A percentile compares a stretch with the other conserved stretches of the same genome.
Conservation (phyloP, 2,113 vertebrate species). For the Uropsilus gracilis region DNA sequence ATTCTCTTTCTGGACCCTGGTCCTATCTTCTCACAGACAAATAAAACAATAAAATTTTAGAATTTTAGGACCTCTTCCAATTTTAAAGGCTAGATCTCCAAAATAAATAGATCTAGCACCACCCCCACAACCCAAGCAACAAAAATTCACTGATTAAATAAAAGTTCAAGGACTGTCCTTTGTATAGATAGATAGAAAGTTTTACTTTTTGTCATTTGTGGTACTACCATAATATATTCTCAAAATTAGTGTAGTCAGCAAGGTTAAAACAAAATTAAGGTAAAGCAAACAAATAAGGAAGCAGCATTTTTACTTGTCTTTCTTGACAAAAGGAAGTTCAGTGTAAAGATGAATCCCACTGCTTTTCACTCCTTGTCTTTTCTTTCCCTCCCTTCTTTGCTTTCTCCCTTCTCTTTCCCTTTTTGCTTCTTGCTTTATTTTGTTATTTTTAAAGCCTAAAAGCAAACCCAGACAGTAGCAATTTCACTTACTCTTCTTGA, state of each 20-base stretch:
- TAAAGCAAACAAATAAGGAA: slow-evolving; percentile 21
- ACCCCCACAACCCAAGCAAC: not conserved
- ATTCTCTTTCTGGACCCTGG: not conserved
- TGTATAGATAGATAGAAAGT: not conserved
- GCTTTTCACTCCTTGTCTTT: not conserved
- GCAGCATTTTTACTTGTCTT: slow-evolving; percentile 45
- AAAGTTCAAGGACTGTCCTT: not conserved
- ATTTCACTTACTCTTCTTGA: slow-evolving; percentile 6
- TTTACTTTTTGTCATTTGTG: not conserved
- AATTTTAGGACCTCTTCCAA: not conserved
- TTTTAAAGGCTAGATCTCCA: not conserved
- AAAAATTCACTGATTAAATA: not conserved
- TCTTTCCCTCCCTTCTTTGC: not conserved
- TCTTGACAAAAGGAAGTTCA: slow-evolving; percentile 21
- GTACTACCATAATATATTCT: not conserved
- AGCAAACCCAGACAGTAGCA: not conserved
- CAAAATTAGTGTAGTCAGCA: not conserved
- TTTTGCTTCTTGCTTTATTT: not conserved
- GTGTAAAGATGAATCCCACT: not conserved
- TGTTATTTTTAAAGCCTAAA: slow-evolving; percentile 21
- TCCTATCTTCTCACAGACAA: not conserved
- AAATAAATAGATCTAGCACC: not conserved
- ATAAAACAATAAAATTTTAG: not conserved
- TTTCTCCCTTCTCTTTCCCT: not conserved
- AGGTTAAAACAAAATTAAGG: slow-evolving; percentile 52